Evolutionary conservation across 2,113 vertebrate genomes (phyloP).

Genomic region (Coryphaenoides rupestris): DNA sequence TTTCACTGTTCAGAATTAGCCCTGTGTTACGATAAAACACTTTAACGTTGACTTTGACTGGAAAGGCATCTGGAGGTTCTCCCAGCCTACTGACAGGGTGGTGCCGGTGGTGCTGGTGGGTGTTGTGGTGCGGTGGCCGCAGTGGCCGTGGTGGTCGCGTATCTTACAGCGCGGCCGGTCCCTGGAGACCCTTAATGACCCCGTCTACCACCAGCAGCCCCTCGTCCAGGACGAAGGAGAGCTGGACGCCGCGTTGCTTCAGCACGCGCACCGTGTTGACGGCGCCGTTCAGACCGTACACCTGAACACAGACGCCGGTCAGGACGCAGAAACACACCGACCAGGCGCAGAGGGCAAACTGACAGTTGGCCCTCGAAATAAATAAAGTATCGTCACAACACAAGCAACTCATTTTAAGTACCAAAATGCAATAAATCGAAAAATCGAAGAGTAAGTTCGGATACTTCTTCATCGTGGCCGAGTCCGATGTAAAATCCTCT

Average conservation of each 20-base stretch:
- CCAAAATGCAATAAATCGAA: no score
- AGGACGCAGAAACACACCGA: no score
- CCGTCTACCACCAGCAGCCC: slow-evolving; percentile 76
- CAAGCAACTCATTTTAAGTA: no score
- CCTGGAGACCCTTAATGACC: slow-evolving; percentile 71
- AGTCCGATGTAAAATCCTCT: slow-evolving; percentile 86
- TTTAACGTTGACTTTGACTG: no score
- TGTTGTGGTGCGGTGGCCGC: no score
- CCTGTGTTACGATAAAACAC: no score
- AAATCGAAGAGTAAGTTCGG: not conserved
- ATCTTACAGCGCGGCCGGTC: slow-evolving; percentile 85
- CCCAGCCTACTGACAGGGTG: not conserved
- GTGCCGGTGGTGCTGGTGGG: no score
- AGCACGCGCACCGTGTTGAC: slow-evolving; percentile 77
- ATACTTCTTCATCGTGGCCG: slow-evolving; percentile 93
- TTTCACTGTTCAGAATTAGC: no score
- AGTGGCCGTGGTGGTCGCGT: no score
- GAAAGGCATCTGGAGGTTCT: no score
- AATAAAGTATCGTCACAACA: not conserved
- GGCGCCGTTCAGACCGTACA: slow-evolving; percentile 74
- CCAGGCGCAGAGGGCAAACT: no score
- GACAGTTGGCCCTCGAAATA: not conserved
- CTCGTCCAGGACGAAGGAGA: slow-evolving; percentile 87
- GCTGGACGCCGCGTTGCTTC: slow-evolving; percentile 73
- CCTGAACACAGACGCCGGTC: no score